These are phyloP conservation scores for Drosophila buzzatii DNA, from an alignment of 2,888 invertebrate genomes.

Conservation along the genomic window DNA sequence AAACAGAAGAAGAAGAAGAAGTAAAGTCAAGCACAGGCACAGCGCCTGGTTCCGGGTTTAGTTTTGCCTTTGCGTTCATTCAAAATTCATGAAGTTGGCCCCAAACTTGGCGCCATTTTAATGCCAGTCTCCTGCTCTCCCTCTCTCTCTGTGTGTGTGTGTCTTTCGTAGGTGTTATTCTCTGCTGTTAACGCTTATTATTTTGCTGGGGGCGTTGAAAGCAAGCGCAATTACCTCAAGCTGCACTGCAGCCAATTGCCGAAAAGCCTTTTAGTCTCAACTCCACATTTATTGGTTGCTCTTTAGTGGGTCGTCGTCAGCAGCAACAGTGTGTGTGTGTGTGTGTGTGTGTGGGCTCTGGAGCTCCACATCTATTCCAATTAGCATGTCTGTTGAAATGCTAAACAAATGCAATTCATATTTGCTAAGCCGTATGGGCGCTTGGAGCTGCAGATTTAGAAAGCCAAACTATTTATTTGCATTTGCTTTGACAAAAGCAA, in stretches of 20 bases:
- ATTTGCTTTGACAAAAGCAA: neutral
- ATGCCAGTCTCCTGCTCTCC: slow-evolving; percentile 32
- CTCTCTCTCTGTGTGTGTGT: slow-evolving; percentile 7
- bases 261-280: slow-evolving; percentile 17
- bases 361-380: slow-evolving; percentile 26
- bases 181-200: slow-evolving; percentile 52
- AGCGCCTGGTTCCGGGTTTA: slow-evolving; percentile 21
- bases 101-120: slow-evolving; percentile 73
- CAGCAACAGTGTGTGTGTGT: slow-evolving; percentile 32
- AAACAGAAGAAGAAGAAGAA: neutral
- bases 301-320: slow-evolving; percentile 54
- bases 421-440: neutral
- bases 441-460: neutral
- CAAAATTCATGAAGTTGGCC: slow-evolving; percentile 79
- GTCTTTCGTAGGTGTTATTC: slow-evolving; percentile 29
- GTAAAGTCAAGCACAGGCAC: neutral
- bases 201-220: slow-evolving; percentile 57
- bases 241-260: slow-evolving; percentile 52
- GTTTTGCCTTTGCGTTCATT: slow-evolving; percentile 69
- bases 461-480: slow-evolving; percentile 19
- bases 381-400: slow-evolving; percentile 24
- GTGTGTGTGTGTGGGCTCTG: too few relatives aligned
- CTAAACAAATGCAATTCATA: slow-evolving; percentile 23
- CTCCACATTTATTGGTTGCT: slow-evolving; percentile 54
- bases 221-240: slow-evolving; percentile 56